Percentiles rank a stretch among this genome's conserved stretches.
phyloP scores from a whole-genome alignment of 2,888 invertebrate species.

The Autographa gamma region DNA sequence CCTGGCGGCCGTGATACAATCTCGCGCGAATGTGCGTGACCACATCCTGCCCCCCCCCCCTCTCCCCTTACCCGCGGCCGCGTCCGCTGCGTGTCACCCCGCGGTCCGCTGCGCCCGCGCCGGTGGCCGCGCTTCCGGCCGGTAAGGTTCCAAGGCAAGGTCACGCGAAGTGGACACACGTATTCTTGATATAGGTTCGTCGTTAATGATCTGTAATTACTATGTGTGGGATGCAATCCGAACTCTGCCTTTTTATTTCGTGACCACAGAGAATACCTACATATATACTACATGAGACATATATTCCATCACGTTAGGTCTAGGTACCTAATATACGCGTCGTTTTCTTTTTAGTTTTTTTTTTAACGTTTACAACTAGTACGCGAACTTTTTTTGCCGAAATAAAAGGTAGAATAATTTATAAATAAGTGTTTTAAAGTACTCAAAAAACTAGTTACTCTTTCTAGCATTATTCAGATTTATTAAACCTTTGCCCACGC shows the following conservation, averaged over 20 bases:
- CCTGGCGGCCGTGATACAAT: constrained; percentile 75
- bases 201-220: not conserved
- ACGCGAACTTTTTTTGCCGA: no score
- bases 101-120: constrained; percentile 63
- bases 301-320: no score
- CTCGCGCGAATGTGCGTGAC: constrained; percentile 82
- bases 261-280: no score
- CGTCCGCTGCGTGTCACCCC: constrained; percentile 56
- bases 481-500: not conserved
- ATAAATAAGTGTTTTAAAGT: no score
- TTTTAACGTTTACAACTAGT: no score
- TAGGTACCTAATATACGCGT: no score
- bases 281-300: no score
- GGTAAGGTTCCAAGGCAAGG: constrained; percentile 61
- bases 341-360: no score
- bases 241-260: no score
- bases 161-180: constrained; percentile 44
- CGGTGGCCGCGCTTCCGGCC: constrained; percentile 69
- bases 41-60: constrained; percentile 75
- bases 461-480: not conserved
- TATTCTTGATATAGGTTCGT: constrained; percentile 14
- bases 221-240: not conserved
- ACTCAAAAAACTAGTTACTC: no score
- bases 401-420: no score
- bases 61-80: constrained; percentile 34